phyloP scores from a whole-genome alignment of 2,797 vertebrate species.

The Sebastes cheni region DNA sequence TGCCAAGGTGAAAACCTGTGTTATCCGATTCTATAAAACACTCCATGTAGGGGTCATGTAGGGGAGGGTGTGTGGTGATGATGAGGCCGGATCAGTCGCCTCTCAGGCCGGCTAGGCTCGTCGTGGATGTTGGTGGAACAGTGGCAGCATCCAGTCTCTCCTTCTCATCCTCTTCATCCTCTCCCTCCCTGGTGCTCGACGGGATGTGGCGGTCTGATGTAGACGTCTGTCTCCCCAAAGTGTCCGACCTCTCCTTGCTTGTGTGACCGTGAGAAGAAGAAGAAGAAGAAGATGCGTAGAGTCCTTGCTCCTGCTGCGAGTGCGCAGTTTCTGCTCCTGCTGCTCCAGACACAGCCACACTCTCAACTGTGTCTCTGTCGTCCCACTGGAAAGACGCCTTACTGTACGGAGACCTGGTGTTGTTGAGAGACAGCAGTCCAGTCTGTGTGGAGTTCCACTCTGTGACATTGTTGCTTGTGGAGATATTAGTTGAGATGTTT shows the following conservation, averaged over 20 bases:
- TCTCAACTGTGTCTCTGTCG: constrained; percentile 24
- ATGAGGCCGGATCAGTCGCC: constrained; percentile 54
- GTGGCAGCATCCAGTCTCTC: constrained; percentile 33
- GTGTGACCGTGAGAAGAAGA: constrained; percentile 39
- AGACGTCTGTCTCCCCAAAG: constrained; percentile 37
- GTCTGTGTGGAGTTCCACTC: constrained; percentile 77
- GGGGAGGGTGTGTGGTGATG: neutral
- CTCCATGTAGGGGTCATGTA: constrained; percentile 38
- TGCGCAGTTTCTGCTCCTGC: constrained; percentile 52
- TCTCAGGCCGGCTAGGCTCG: constrained; percentile 36
- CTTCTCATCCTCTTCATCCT: constrained; percentile 5
- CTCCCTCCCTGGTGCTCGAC: constrained; percentile 17
- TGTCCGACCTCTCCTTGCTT: constrained; percentile 38
- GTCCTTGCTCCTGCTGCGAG: constrained; percentile 52
- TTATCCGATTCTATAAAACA: constrained; percentile 72
- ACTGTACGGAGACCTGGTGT: constrained; percentile 33
- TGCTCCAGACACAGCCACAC: constrained; percentile 34
- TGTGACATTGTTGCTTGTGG: constrained; percentile 65
- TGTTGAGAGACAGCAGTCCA: constrained; percentile 42
- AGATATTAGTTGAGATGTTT: constrained; percentile 66
- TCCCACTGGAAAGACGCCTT: constrained; percentile 60
- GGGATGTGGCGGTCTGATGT: constrained; percentile 15
- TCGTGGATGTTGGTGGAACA: constrained; percentile 45
- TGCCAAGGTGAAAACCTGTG: constrained; percentile 50
- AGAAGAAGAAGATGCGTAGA: constrained; percentile 46